A percentile compares a stretch with the other conserved stretches of the same genome.
Evolutionary conservation across 1,140 invertebrate genomes (phyloP).

Genomic region (Mercenaria mercenaria): DNA sequence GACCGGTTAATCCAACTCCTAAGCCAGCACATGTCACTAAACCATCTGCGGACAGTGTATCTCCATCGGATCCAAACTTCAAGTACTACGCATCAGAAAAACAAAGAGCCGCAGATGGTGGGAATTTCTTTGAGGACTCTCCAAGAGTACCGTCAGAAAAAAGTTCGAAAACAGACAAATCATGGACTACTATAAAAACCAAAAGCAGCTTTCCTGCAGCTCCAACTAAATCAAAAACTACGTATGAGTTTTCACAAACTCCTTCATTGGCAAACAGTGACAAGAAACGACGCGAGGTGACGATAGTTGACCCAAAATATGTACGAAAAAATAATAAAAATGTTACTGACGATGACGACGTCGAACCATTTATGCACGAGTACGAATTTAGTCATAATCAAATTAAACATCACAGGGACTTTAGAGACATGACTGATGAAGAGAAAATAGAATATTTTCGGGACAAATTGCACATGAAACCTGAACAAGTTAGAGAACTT

Average conservation of each 20-base stretch:
- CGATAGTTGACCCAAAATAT: constrained; percentile 49
- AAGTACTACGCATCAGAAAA: constrained; percentile 42
- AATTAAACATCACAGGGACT: not conserved
- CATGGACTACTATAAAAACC: constrained; percentile 1
- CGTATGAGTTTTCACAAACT: constrained; percentile 18
- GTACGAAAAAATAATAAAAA: not conserved
- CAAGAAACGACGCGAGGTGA: constrained; percentile 51
- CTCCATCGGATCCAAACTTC: not conserved
- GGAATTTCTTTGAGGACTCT: not conserved
- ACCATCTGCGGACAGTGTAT: no score
- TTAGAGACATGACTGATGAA: constrained; percentile 57
- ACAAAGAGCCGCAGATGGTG: not conserved
- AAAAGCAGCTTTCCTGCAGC: not conserved
- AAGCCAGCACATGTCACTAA: not conserved
- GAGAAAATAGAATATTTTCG: constrained; percentile 57
- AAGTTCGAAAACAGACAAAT: constrained; percentile 44
- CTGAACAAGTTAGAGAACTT: constrained; percentile 62
- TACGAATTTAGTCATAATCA: constrained; percentile 43
- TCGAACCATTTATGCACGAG: constrained; percentile 45
- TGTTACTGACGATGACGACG: not conserved
- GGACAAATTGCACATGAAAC: constrained; percentile 47
- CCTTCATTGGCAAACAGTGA: not conserved
- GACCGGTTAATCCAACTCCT: not conserved
- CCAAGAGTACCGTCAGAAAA: constrained; percentile 12
- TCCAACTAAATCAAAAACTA: constrained; percentile 9